Percentiles rank a stretch among this genome's conserved stretches.
These are phyloP conservation scores for Naso thynnoides DNA, from an alignment of 2,797 vertebrate species.

Conservation along the genomic window DNA sequence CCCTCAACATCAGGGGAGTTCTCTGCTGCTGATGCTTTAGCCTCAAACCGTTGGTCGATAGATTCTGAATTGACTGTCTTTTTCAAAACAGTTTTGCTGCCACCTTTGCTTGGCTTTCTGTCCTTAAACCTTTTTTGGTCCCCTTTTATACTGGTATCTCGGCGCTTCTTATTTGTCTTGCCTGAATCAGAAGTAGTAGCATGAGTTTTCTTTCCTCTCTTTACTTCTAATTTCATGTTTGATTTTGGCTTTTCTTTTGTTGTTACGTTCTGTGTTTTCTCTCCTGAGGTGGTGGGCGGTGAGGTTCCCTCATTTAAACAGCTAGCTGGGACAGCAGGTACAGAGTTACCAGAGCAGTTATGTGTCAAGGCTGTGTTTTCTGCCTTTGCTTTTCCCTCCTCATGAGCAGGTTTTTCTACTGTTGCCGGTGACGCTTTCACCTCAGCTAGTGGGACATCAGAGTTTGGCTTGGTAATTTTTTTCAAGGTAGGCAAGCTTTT, in stretches of 20 bases:
- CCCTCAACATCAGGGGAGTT: conserved; percentile 64
- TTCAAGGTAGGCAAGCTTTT: neutral
- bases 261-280: neutral
- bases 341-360: neutral
- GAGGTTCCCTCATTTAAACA: neutral
- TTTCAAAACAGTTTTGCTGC: conserved; percentile 10
- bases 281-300: conserved; percentile 1
- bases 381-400: conserved; percentile 4
- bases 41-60: neutral
- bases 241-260: conserved; percentile 3
- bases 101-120: neutral
- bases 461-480: neutral
- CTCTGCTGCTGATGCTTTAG: conserved; percentile 59
- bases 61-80: conserved; percentile 7
- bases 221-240: neutral
- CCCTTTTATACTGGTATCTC: neutral
- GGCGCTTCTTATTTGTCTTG: conserved; percentile 28
- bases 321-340: neutral
- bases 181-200: neutral
- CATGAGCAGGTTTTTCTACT: conserved; percentile 1
- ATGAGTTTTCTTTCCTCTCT: neutral
- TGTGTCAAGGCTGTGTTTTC: conserved; percentile 26
- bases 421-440: neutral
- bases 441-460: neutral
- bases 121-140: conserved; percentile 3